A percentile compares a stretch with the other conserved stretches of the same genome.
Conservation (phyloP, 2,888 invertebrate genomes). For the Epistrophe eligans region DNA sequence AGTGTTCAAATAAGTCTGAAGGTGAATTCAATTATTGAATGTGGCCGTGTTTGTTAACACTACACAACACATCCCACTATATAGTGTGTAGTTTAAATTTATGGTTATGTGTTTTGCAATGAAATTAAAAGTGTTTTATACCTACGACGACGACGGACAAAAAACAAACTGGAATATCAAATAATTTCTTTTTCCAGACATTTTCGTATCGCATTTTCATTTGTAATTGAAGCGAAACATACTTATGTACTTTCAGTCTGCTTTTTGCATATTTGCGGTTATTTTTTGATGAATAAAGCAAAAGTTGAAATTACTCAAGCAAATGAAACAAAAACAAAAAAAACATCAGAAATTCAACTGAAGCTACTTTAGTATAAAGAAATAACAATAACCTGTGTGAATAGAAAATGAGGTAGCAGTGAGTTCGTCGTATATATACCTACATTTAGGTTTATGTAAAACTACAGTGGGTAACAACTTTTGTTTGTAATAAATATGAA, state of each 20-base stretch:
- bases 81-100: constrained; percentile 14
- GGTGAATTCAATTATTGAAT: constrained; percentile 71
- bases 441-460: neutral
- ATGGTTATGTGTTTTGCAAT: constrained; percentile 45
- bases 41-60: constrained; percentile 42
- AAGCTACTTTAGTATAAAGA: constrained; percentile 21
- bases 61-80: constrained; percentile 22
- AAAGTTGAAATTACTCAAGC: constrained; percentile 61
- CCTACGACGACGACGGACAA: neutral
- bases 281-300: constrained; percentile 71
- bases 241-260: constrained; percentile 38
- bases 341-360: constrained; percentile 19
- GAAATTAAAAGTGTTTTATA: constrained; percentile 71
- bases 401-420: constrained; percentile 63
- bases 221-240: constrained; percentile 70
- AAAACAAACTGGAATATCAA: constrained; percentile 47
- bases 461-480: constrained; percentile 54
- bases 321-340: constrained; percentile 18
- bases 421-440: constrained; percentile 1
- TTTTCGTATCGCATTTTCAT: constrained; percentile 60
- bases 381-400: constrained; percentile 71
- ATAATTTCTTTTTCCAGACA: constrained; percentile 58
- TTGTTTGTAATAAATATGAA: constrained; percentile 11
- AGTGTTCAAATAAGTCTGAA: constrained; percentile 59
- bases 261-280: constrained; percentile 69